Base-by-base conservation (phyloP, 2,888 invertebrate genomes). In the Pollenia griseotomentosa region DNA sequence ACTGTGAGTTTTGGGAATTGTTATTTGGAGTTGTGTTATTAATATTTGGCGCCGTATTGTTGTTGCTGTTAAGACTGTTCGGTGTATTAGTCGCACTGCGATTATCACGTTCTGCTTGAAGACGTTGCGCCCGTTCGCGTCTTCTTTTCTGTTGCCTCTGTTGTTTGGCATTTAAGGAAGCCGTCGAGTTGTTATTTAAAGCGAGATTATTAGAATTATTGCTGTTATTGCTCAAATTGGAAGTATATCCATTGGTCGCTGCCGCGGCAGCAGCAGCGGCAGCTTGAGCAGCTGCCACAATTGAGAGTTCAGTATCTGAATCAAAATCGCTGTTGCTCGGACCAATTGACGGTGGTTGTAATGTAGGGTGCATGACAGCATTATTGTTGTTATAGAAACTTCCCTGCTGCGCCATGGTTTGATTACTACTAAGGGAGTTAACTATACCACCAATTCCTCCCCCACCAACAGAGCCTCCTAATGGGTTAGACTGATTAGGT, bases 41-140 rank as follows among this genome's bases (percentile, higher is more conserved):
- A 48, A 57, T 68, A 57, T 59, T 80, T 19, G 61, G 42, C 40
- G 65, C 61, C 66, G 81, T 53, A 40, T 57, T 77, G 90, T 85
- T 92, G 90, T 85, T 90, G 77, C 81, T 89, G 90, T 83, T 90
- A 11, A 86, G 88, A 33, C 89, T 90, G 40, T 88, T 89, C 53
- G 90, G 87, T 46, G 88, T 87, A 42, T 85, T 85, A 55, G 83
- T 84, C 71, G 87, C 86, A 63, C 90, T 94, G 95, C 93, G 93
- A 88, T 89, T 92, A 95, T 96, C 96, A 94, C 96, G 96, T 94
- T 97, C 97, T 94, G 97, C 96, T 95, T 97, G 96, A 96, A 97
- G 96, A 94, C 97, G 97, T 95, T 97, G 97, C 93, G 97, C 97
- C 94, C 97, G 96, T 95, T 97, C 97, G 94, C 97, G 96, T 94